Conservation (phyloP, 2,113 vertebrate genomes). For the Lichenostomus cassidix region DNA sequence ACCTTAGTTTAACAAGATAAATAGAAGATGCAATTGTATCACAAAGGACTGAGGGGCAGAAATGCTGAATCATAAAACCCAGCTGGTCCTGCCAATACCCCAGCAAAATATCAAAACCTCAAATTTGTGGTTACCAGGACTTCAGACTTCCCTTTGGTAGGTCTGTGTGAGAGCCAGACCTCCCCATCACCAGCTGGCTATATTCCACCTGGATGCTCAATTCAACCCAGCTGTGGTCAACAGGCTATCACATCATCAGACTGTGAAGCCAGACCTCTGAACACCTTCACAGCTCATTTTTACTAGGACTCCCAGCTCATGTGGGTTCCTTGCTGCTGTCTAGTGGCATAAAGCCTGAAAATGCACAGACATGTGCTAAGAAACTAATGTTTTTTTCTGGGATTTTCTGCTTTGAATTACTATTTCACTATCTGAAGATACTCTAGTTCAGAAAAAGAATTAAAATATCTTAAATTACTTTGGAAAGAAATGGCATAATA, state of each 20-base stretch:
- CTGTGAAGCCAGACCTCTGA: background rate
- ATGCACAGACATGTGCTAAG: background rate
- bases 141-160: background rate
- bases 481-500: background rate
- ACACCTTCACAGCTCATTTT: background rate
- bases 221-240: background rate
- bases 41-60: background rate
- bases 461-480: background rate
- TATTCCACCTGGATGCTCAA: background rate
- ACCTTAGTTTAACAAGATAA: background rate
- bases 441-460: background rate
- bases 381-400: background rate
- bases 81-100: background rate
- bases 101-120: background rate
- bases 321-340: background rate
- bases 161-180: background rate
- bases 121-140: background rate
- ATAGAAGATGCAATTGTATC: background rate
- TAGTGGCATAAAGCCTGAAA: background rate
- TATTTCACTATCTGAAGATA: background rate
- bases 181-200: background rate
- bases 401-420: background rate
- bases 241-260: background rate
- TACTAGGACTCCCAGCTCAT: background rate
- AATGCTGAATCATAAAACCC: background rate